Percentiles rank a stretch among this genome's conserved stretches.
phyloP scores from a whole-genome alignment of 2,797 vertebrate species.

The Anomalospiza imberbis region DNA sequence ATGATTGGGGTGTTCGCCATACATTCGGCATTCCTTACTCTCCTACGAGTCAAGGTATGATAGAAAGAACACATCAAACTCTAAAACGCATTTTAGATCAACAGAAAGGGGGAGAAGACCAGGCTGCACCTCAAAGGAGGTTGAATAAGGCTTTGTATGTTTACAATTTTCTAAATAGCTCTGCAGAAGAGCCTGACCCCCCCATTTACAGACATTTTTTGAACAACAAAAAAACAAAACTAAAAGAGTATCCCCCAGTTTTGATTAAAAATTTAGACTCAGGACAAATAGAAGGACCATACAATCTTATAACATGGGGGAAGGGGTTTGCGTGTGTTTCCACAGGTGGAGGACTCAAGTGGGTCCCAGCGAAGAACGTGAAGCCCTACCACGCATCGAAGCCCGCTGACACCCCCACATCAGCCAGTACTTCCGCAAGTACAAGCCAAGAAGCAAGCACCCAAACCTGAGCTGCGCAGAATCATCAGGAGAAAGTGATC shows the following conservation, averaged over 20 bases:
- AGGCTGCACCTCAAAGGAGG: not conserved
- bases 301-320: not conserved
- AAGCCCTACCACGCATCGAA: not conserved
- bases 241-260: not conserved
- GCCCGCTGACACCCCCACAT: accelerated
- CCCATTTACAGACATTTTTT: not conserved
- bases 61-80: not conserved
- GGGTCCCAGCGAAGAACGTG: not conserved
- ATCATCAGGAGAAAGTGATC: not conserved
- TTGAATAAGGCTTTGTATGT: not conserved
- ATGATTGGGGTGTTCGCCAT: not conserved
- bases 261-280: not conserved
- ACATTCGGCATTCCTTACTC: not conserved
- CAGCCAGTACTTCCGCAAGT: not conserved
- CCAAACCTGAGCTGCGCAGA: not conserved
- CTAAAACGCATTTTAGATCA: not conserved
- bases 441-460: not conserved
- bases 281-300: not conserved
- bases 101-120: not conserved
- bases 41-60: not conserved
- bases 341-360: not conserved
- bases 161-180: not conserved
- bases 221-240: not conserved
- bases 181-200: not conserved
- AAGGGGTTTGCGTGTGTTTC: not conserved